These are phyloP conservation scores for Sitta europaea DNA, from an alignment of 2,113 vertebrate species.

Conservation along the genomic window DNA sequence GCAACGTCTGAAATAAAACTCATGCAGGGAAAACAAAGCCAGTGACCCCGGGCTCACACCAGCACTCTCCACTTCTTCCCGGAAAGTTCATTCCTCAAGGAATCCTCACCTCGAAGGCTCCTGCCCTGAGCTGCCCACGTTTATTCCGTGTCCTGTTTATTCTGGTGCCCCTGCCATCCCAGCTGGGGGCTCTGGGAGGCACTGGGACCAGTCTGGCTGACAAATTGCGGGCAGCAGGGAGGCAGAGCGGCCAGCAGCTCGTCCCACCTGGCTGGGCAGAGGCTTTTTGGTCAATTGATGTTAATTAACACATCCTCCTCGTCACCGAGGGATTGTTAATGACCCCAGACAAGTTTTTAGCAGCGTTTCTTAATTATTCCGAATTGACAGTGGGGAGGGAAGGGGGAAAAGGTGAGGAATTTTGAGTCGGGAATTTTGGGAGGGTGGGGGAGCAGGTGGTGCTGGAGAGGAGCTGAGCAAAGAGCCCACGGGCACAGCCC, in stretches of 20 bases:
- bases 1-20: background rate
- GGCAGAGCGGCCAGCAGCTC: background rate
- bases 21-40: background rate
- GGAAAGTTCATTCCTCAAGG: rapidly evolving
- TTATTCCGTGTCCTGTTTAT: rapidly evolving
- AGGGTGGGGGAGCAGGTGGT: background rate
- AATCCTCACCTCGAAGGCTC: background rate
- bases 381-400: background rate
- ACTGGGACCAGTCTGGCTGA: background rate
- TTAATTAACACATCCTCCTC: conserved; percentile 55
- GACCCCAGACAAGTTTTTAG: conserved; percentile 25
- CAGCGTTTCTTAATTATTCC: conserved; percentile 53
- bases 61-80: background rate
- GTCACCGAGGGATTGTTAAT: background rate
- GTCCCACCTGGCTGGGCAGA: background rate
- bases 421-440: background rate
- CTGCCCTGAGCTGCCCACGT: background rate
- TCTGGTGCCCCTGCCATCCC: no score
- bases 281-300: background rate
- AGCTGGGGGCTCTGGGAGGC: background rate
- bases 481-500: background rate
- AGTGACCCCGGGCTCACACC: rapidly evolving
- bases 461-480: background rate
- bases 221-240: background rate
- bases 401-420: rapidly evolving